Conservation (phyloP, 2,888 invertebrate genomes). For the Stomorhina lunata region DNA sequence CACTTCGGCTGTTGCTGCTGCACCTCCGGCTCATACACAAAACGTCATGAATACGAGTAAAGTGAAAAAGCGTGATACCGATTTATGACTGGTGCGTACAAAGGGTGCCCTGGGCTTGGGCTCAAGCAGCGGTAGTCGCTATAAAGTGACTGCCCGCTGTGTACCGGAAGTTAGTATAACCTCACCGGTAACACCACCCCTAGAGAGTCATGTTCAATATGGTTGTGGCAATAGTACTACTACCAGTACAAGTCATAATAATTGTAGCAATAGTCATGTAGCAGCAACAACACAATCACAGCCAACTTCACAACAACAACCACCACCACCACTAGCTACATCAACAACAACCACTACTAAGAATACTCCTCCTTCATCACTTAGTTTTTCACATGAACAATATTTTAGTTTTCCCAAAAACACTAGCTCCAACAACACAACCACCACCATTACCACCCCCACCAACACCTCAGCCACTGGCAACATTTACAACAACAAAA, state of each 20-base stretch:
- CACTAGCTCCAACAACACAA: slow-evolving; percentile 31
- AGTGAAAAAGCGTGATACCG: slow-evolving; percentile 79
- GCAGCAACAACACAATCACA: neutral
- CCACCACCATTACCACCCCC: slow-evolving; percentile 35
- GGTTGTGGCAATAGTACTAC: slow-evolving; percentile 37
- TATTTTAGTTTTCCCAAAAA: slow-evolving; percentile 54
- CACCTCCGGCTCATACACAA: slow-evolving; percentile 67
- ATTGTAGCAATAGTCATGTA: slow-evolving; percentile 35
- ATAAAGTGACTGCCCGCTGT: slow-evolving; percentile 79
- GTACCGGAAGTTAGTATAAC: slow-evolving; percentile 79
- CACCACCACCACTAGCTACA: slow-evolving; percentile 14
- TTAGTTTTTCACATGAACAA: slow-evolving; percentile 59
- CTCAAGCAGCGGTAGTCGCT: slow-evolving; percentile 76
- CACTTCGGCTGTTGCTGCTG: no score
- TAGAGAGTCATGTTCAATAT: slow-evolving; percentile 69
- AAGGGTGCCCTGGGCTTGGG: slow-evolving; percentile 73
- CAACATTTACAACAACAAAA: slow-evolving; percentile 15
- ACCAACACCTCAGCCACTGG: slow-evolving; percentile 41
- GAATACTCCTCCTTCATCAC: no score
- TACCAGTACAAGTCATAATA: slow-evolving; percentile 20
- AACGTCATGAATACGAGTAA: slow-evolving; percentile 75
- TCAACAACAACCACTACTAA: slow-evolving; percentile 4
- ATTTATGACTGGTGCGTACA: slow-evolving; percentile 80
- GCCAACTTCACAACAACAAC: neutral
- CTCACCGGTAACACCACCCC: slow-evolving; percentile 72